These are phyloP conservation scores for Melitaea athalia DNA, from an alignment of 2,888 invertebrate species.

Conservation along the genomic window DNA sequence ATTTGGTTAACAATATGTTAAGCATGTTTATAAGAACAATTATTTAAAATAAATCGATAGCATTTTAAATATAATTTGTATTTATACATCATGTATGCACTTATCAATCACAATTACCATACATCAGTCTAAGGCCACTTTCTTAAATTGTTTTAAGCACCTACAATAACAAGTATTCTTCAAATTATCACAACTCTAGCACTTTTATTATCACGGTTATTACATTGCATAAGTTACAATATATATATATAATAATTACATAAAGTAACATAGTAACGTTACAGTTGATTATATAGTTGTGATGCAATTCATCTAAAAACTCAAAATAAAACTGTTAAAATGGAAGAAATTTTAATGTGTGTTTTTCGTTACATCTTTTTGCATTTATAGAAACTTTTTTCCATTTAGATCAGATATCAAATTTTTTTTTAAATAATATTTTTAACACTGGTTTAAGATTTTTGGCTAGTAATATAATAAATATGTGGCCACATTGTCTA, in stretches of 20 bases:
- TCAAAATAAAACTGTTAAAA: too few relatives aligned
- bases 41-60: conserved; percentile 24
- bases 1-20: conserved; percentile 28
- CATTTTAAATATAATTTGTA: conserved; percentile 30
- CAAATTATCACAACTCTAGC: background rate
- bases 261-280: background rate
- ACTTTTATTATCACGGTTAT: background rate
- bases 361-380: background rate
- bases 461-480: background rate
- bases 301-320: background rate
- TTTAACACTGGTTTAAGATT: too few relatives aligned
- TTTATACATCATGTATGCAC: conserved; percentile 17
- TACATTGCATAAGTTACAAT: background rate
- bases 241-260: background rate
- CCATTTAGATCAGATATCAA: background rate
- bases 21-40: conserved; percentile 20
- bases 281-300: background rate
- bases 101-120: conserved; percentile 12
- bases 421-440: too few relatives aligned
- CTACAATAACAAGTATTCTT: conserved; percentile 8
- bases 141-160: conserved; percentile 18
- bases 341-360: too few relatives aligned
- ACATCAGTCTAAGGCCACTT: conserved; percentile 34
- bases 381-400: background rate
- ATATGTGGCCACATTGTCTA: conserved; percentile 19